Percentiles rank a stretch among this genome's conserved stretches.
Evolutionary conservation across 1,140 invertebrate genomes (phyloP).

Genomic region (Branchinecta lynchi): DNA sequence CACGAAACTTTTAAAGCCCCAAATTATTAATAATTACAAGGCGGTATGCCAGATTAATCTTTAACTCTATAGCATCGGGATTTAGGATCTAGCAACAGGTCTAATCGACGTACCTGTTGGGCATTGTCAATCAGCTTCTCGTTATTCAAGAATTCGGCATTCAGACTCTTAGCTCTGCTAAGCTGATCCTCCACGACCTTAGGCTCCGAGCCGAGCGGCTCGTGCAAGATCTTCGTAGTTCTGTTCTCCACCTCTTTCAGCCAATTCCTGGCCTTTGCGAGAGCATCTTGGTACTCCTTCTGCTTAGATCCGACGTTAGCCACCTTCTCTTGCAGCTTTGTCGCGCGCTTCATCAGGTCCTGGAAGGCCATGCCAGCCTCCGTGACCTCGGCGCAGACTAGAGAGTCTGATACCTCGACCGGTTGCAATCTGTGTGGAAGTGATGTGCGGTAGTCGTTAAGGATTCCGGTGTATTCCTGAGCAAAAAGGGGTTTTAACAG

Average conservation of each 20-base stretch:
- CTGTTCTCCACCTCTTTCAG: slow-evolving; percentile 61
- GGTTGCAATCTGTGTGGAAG: slow-evolving; percentile 60
- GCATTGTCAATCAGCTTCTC: slow-evolving; percentile 65
- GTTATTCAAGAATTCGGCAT: slow-evolving; percentile 71
- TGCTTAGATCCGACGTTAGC: slow-evolving; percentile 58
- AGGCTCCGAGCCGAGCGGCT: slow-evolving; percentile 56
- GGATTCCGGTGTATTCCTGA: slow-evolving; percentile 51
- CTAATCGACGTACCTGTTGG: slow-evolving; percentile 38
- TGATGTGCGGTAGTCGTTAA: slow-evolving; percentile 69
- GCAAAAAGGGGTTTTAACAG: slow-evolving; percentile 25
- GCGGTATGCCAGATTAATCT: too few relatives aligned
- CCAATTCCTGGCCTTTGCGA: slow-evolving; percentile 69
- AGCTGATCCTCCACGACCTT: slow-evolving; percentile 74
- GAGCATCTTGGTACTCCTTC: slow-evolving; percentile 60
- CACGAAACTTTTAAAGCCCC: background rate
- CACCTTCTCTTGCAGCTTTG: slow-evolving; percentile 58
- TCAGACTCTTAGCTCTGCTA: slow-evolving; percentile 59
- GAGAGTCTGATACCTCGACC: slow-evolving; percentile 53
- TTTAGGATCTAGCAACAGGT: background rate
- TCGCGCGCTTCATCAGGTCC: slow-evolving; percentile 46
- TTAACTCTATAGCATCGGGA: too few relatives aligned
- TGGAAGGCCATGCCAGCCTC: slow-evolving; percentile 38
- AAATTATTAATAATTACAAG: too few relatives aligned
- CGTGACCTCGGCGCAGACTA: slow-evolving; percentile 51
- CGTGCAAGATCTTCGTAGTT: slow-evolving; percentile 40